Evolutionary conservation across 1,140 invertebrate species (phyloP).

Genomic region (Hesperophylax magnus): DNA sequence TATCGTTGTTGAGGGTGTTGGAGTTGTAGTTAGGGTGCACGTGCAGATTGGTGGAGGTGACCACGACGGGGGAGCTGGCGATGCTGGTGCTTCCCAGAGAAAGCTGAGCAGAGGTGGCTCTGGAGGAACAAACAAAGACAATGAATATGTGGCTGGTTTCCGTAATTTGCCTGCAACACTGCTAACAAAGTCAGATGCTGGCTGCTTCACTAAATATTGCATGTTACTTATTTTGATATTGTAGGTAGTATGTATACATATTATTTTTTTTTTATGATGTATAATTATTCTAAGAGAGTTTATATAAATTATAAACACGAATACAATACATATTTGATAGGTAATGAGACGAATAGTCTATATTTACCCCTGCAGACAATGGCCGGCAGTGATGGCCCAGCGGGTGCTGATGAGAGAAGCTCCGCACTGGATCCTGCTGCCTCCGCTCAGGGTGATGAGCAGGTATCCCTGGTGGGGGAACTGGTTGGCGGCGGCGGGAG

Average conservation of each 20-base stretch:
- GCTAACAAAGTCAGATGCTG: too few species aligned
- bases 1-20: slow-evolving; percentile 47
- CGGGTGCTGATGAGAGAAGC: slow-evolving; percentile 65
- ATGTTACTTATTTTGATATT: too few species aligned
- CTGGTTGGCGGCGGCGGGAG: slow-evolving; percentile 49
- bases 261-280: too few species aligned
- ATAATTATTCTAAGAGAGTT: too few species aligned
- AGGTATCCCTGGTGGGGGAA: slow-evolving; percentile 65
- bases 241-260: too few species aligned
- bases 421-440: slow-evolving; percentile 60
- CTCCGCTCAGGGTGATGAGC: slow-evolving; percentile 49
- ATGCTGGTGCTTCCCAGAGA: background rate
- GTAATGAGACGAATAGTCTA: too few species aligned
- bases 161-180: too few species aligned
- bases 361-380: slow-evolving; percentile 62
- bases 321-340: too few species aligned
- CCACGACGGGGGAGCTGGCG: background rate
- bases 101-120: background rate
- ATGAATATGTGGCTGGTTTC: too few species aligned
- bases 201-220: too few species aligned
- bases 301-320: too few species aligned
- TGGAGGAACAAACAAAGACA: background rate
- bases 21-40: slow-evolving; percentile 46
- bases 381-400: slow-evolving; percentile 69
- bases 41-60: slow-evolving; percentile 33